phyloP scores from a whole-genome alignment of 2,797 vertebrate genomes.

The Characodon lateralis region DNA sequence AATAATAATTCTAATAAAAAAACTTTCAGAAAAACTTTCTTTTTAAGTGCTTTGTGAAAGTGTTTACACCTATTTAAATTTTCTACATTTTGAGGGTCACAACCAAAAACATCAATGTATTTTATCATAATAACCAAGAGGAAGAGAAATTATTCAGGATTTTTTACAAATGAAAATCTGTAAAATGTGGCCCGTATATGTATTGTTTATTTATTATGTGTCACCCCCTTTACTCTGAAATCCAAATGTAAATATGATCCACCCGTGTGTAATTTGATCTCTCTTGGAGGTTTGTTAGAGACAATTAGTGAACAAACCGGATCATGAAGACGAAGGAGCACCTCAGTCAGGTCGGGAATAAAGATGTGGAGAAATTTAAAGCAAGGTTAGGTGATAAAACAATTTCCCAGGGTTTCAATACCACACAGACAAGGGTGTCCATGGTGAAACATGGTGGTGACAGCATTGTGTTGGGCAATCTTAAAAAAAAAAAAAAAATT shows the following conservation, averaged over 20 bases:
- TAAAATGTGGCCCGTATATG: too few relatives aligned
- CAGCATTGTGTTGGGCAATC: not conserved
- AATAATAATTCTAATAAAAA: constrained; percentile 1
- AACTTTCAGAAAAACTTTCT: not conserved
- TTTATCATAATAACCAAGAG: not conserved
- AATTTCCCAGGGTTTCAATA: not conserved
- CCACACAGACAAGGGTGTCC: not conserved
- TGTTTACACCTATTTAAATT: not conserved
- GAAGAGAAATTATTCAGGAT: too few relatives aligned
- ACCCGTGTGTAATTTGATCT: too few relatives aligned
- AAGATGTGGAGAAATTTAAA: not conserved
- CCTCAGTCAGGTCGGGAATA: too few relatives aligned
- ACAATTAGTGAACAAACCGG: too few relatives aligned
- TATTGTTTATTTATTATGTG: not conserved
- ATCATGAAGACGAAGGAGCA: not conserved
- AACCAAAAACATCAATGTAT: not conserved
- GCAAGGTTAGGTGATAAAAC: too few relatives aligned
- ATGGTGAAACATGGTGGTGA: not conserved
- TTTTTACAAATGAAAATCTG: too few relatives aligned
- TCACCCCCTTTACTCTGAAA: not conserved
- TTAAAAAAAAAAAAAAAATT: too few relatives aligned
- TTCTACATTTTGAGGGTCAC: not conserved
- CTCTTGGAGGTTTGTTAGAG: too few relatives aligned
- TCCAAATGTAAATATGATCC: too few relatives aligned
- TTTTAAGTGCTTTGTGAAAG: not conserved